Percentiles rank a stretch among this genome's conserved stretches.
Conservation (phyloP, 2,797 vertebrate species). For the Sandelia bainsii region DNA sequence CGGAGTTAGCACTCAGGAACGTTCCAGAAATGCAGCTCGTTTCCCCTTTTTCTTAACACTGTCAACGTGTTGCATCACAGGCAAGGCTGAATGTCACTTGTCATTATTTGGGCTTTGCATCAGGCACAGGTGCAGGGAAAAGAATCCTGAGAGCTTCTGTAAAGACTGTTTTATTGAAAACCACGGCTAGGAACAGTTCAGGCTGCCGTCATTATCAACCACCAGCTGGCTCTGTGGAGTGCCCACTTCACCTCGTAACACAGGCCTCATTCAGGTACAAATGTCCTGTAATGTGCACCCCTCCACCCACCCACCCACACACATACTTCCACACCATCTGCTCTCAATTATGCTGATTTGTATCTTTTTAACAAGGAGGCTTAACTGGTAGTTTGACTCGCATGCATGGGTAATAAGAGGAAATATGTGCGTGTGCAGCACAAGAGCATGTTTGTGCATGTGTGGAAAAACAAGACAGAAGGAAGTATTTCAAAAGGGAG, state of each 20-base stretch:
- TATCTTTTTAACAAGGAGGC: constrained; percentile 74
- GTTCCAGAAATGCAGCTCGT: constrained; percentile 18
- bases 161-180: constrained; percentile 52
- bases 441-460: constrained; percentile 13
- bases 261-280: constrained; percentile 80
- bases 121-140: too few species aligned
- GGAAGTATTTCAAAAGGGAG: constrained; percentile 21
- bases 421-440: constrained; percentile 33
- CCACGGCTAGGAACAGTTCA: constrained; percentile 48
- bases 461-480: constrained; percentile 8
- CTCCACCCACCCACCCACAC: constrained; percentile 15
- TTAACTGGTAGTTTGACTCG: constrained; percentile 59
- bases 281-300: constrained; percentile 71
- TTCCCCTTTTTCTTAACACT: constrained; percentile 42
- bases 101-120: constrained; percentile 59
- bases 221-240: constrained; percentile 75
- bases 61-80: constrained; percentile 19
- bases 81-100: constrained; percentile 46
- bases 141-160: neutral
- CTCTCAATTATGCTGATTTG: constrained; percentile 81
- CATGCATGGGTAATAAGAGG: constrained; percentile 44
- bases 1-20: constrained; percentile 18
- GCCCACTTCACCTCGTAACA: constrained; percentile 76
- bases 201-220: constrained; percentile 63
- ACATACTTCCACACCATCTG: constrained; percentile 72